Base-by-base conservation (phyloP, 2,113 vertebrate species). In the Syngnathus floridae region DNA sequence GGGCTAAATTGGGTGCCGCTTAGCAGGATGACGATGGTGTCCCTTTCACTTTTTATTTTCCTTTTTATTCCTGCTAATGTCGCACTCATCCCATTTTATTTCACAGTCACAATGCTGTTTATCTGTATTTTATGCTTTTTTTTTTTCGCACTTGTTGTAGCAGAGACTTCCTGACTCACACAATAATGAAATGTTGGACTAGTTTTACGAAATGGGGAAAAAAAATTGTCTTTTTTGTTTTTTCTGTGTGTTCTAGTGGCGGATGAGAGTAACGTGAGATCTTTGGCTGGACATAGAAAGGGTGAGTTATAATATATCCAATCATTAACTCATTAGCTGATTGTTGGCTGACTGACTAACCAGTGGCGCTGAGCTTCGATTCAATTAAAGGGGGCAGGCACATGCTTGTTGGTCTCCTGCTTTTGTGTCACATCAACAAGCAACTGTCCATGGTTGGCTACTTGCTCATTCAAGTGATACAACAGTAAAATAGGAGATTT, bases 251-350 rank as follows among this genome's bases (percentile, higher is more conserved):
- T 78, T 76, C 43, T 73, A 95, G 94, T 95, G 90, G 91, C 93
- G 64, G 94, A 95, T 88, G 94, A 95, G 90, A 92, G 93, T 87
- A 93, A 95, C 76, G 69, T 93, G 79, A 82, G 88, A 72, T 92
- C 91, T 16, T 72, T 94, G 88, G 85, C 80, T 2, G 83, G 79
- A 72, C 87, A 81, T 70, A 89, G 79, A 71, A 84, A 69, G 0
- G 80, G 86, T 88, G 43, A 84, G 84, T 74, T 22, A 36, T 68
- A 40, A 6, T 16, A 59, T 40, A n/a, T n/a, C 58, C 37, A n/a
- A 46, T 36, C 7, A 21, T 19, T 14, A 46, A 14, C 31, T 51
- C 45, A 19, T 10, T 51, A 19, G 5, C 1, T 61, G 38, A 13
- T 21, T 38, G 17, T 35, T 59, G 19, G 12, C n/a, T 60, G 16